phyloP scores from a whole-genome alignment of 2,888 invertebrate genomes.

The Agapostemon virescens region DNA sequence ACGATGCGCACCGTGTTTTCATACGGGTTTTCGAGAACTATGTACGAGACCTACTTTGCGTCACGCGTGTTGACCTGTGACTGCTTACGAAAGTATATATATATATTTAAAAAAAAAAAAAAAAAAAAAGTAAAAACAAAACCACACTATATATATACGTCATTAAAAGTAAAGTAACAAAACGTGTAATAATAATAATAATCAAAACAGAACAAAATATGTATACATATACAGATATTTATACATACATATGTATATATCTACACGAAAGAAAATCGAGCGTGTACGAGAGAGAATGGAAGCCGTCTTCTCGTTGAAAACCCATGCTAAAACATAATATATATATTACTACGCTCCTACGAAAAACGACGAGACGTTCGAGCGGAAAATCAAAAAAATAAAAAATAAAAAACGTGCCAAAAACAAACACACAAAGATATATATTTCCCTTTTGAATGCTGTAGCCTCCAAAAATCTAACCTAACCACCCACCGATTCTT shows the following conservation, averaged over 20 bases:
- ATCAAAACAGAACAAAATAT: slow-evolving; percentile 33
- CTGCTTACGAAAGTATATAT: slow-evolving; percentile 35
- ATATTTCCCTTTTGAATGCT: slow-evolving; percentile 71
- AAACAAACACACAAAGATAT: slow-evolving; percentile 55
- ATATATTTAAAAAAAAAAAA: slow-evolving; percentile 20
- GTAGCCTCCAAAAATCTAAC: slow-evolving; percentile 75
- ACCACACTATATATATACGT: slow-evolving; percentile 6
- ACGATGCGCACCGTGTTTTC: slow-evolving; percentile 55
- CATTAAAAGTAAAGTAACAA: slow-evolving; percentile 22
- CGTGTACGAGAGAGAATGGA: slow-evolving; percentile 58
- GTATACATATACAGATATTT: slow-evolving; percentile 44
- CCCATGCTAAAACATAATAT: slow-evolving; percentile 38
- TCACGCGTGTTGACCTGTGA: slow-evolving; percentile 57
- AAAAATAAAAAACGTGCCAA: slow-evolving; percentile 46
- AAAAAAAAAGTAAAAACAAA: slow-evolving; percentile 8
- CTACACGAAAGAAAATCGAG: slow-evolving; percentile 45
- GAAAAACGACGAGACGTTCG: slow-evolving; percentile 58
- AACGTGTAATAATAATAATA: slow-evolving; percentile 15
- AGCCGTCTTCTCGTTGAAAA: slow-evolving; percentile 60
- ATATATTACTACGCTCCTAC: slow-evolving; percentile 38
- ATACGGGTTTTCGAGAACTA: slow-evolving; percentile 50
- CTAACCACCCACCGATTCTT: slow-evolving; percentile 64
- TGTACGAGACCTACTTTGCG: slow-evolving; percentile 47
- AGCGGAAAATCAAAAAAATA: slow-evolving; percentile 26
- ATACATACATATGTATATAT: slow-evolving; percentile 26